Percentiles rank a stretch among this genome's conserved stretches.
Evolutionary conservation across 2,113 vertebrate genomes (phyloP).

Genomic region (Brachionichthys hirsutus): DNA sequence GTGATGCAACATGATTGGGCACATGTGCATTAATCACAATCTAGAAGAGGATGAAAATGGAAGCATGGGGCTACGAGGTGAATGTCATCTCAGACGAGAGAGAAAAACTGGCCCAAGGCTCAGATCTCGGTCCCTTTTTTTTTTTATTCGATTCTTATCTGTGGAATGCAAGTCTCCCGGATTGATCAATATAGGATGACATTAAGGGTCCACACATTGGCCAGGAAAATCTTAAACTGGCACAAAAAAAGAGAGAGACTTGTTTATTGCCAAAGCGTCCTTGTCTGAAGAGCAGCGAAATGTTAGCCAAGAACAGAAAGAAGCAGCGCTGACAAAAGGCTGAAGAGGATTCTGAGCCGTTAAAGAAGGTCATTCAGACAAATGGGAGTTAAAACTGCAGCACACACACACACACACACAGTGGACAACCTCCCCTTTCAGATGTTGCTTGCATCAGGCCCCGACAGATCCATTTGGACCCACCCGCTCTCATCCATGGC

Average conservation of each 20-base stretch:
- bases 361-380: too few species aligned
- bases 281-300: constrained; percentile 34
- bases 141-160: constrained; percentile 50
- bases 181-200: constrained; percentile 28
- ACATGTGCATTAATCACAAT: neutral
- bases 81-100: constrained; percentile 27
- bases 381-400: too few species aligned
- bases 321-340: neutral
- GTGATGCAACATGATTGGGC: neutral
- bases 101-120: constrained; percentile 27
- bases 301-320: constrained; percentile 30
- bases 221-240: constrained; percentile 33
- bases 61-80: constrained; percentile 14
- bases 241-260: constrained; percentile 23
- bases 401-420: too few species aligned
- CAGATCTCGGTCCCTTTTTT: constrained; percentile 1
- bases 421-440: too few species aligned
- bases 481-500: constrained; percentile 27
- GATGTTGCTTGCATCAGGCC: constrained; percentile 14
- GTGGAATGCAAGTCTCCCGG: constrained; percentile 38
- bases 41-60: constrained; percentile 6
- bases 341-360: too few species aligned
- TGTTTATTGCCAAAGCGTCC: constrained; percentile 35
- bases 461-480: constrained; percentile 30
- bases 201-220: neutral